phyloP scores from a whole-genome alignment of 2,113 vertebrate species.

The Pelmatolapia mariae region DNA sequence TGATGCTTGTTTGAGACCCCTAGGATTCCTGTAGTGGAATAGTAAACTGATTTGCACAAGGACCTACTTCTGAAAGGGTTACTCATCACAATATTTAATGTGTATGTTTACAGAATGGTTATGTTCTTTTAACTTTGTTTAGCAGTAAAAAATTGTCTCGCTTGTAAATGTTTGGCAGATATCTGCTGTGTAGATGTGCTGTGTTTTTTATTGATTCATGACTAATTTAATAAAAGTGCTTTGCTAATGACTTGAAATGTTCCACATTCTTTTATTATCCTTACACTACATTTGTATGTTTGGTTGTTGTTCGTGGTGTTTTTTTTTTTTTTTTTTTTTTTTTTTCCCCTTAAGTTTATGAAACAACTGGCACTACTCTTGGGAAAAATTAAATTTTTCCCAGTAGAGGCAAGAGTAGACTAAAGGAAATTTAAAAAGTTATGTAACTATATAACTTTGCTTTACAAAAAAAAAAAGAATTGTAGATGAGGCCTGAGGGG shows the following conservation, averaged over 20 bases:
- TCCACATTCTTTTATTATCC: background rate
- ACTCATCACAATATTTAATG: background rate
- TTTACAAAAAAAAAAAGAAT: too few species aligned
- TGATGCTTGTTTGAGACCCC: background rate
- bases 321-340: fast-evolving
- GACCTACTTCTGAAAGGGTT: background rate
- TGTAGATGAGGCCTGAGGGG: background rate
- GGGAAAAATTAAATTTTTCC: too few species aligned
- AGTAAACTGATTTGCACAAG: background rate
- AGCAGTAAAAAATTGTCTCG: background rate
- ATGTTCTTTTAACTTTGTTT: background rate
- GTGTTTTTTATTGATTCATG: background rate
- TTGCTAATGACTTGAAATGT: background rate
- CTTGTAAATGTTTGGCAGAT: background rate
- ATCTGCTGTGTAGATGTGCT: background rate
- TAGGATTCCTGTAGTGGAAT: background rate
- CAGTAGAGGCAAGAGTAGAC: background rate
- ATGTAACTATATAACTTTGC: too few species aligned
- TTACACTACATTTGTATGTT: background rate
- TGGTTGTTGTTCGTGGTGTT: too few species aligned
- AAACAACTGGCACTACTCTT: background rate
- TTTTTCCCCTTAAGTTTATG: background rate
- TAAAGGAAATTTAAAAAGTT: background rate
- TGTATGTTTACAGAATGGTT: background rate
- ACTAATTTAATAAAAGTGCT: background rate